Percentiles rank a stretch among this genome's conserved stretches.
Conservation (phyloP, 2,113 vertebrate genomes). For the Trichechus manatus region DNA sequence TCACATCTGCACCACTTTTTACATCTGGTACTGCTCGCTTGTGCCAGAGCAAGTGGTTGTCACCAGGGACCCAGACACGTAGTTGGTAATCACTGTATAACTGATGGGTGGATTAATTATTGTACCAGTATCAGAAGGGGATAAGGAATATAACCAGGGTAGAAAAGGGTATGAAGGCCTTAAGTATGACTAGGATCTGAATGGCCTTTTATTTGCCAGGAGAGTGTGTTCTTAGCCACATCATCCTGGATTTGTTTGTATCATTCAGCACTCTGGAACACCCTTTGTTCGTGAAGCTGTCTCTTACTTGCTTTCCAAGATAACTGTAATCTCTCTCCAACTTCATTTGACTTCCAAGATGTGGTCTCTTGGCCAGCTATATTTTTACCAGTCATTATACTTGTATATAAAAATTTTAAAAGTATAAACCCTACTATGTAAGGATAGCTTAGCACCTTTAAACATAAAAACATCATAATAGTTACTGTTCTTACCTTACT, state of each 20-base stretch:
- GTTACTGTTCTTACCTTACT: constrained; percentile 9
- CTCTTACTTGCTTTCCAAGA: constrained; percentile 47
- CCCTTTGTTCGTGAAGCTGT: neutral
- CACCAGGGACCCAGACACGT: neutral
- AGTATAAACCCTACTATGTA: neutral
- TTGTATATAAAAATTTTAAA: constrained; percentile 26
- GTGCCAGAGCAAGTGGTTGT: neutral
- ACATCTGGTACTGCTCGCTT: neutral
- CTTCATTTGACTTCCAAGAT: constrained; percentile 44
- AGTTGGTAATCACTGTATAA: neutral
- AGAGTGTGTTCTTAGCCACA: neutral
- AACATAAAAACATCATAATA: neutral
- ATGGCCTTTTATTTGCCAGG: neutral
- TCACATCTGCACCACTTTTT: neutral
- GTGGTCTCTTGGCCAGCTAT: neutral
- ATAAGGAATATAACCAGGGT: neutral
- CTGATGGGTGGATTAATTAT: neutral
- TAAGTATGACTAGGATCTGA: neutral
- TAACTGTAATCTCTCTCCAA: neutral
- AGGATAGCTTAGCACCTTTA: constrained; percentile 45
- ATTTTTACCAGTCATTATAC: constrained; percentile 20
- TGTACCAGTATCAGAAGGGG: neutral
- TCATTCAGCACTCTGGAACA: neutral
- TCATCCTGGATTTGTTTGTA: neutral
- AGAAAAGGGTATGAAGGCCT: neutral